These are phyloP conservation scores for Paradisaea rubra DNA, from an alignment of 2,113 vertebrate genomes.

Conservation along the genomic window DNA sequence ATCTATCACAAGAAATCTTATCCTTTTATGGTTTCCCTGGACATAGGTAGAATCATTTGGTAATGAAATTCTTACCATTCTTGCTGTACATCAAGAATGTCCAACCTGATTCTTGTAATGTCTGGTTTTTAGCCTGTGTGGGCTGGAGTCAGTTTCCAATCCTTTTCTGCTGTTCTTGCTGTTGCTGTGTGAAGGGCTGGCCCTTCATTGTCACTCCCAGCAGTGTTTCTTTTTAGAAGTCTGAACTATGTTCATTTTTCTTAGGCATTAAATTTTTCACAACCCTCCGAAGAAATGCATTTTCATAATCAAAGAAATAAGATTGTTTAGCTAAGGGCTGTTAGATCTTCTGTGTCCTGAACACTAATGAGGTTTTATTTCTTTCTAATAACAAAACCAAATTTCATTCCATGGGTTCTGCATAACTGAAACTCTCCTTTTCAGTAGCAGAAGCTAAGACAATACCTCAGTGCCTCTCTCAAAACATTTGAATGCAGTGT, in stretches of 20 bases:
- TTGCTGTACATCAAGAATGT: not conserved
- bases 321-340: not conserved
- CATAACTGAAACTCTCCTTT: not conserved
- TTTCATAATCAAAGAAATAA: not conserved
- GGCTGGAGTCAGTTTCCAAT: not conserved
- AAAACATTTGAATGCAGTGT: not conserved
- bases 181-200: not conserved
- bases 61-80: not conserved
- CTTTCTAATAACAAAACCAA: not conserved
- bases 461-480: not conserved
- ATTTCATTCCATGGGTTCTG: not conserved
- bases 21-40: not conserved
- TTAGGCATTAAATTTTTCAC: not conserved
- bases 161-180: not conserved
- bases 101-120: not conserved
- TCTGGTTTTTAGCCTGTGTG: accelerated
- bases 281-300: not conserved
- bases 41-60: not conserved
- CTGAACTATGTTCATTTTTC: not conserved
- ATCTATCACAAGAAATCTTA: not conserved
- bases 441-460: not conserved
- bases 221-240: not conserved
- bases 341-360: not conserved
- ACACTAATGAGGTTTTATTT: not conserved
- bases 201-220: not conserved